Evolutionary conservation across 2,797 vertebrate species (phyloP).

Genomic region (Tympanoctomys barrerae): DNA sequence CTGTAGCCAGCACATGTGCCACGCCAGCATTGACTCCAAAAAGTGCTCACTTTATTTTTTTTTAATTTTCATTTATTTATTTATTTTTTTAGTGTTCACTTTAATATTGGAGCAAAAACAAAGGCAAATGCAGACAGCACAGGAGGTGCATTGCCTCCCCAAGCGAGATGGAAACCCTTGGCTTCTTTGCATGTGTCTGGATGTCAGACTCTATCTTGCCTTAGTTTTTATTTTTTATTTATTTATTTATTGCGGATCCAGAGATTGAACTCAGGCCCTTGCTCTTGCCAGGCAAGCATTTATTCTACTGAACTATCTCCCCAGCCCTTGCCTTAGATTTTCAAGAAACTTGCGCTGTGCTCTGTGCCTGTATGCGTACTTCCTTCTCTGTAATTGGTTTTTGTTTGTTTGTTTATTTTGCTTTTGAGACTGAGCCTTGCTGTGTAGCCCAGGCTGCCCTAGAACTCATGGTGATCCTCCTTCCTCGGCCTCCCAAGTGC

Average conservation of each 20-base stretch:
- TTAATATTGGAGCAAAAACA: background rate
- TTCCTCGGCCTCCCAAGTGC: background rate
- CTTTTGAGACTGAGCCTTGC: background rate
- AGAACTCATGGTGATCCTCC: background rate
- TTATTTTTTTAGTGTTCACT: background rate
- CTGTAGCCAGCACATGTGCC: background rate
- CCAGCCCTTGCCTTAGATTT: background rate
- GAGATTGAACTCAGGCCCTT: too few relatives aligned
- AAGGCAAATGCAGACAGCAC: background rate
- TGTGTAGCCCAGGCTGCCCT: background rate
- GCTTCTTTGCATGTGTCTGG: background rate
- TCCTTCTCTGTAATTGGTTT: background rate
- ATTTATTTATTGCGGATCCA: too few relatives aligned
- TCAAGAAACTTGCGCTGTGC: background rate
- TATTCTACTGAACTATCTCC: too few relatives aligned
- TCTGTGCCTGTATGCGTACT: background rate
- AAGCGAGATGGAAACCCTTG: background rate
- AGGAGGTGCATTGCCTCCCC: background rate
- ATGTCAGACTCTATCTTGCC: background rate
- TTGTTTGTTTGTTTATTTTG: background rate
- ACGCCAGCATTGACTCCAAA: background rate
- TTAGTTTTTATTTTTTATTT: background rate
- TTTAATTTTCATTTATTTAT: too few relatives aligned
- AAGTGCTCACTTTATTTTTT: slow-evolving; percentile 49
- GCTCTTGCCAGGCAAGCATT: too few relatives aligned